Percentiles rank a stretch among this genome's conserved stretches.
These are phyloP conservation scores for Brachionus plicatilis DNA, from an alignment of 1,140 invertebrate species.

Conservation along the genomic window DNA sequence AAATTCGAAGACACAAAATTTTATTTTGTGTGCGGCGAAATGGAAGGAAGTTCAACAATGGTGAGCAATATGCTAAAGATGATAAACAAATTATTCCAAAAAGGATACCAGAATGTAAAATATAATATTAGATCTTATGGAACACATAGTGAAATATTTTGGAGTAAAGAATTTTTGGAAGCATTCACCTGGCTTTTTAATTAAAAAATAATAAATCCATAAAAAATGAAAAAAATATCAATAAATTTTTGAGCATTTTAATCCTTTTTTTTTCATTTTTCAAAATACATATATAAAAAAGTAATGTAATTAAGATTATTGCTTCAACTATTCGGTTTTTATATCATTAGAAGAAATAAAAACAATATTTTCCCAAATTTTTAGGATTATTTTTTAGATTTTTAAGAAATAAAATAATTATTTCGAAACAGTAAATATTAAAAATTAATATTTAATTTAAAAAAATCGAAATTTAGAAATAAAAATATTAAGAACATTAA, in stretches of 20 bases:
- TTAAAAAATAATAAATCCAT: neutral
- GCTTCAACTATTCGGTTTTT: too few relatives aligned
- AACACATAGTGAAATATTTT: conserved; percentile 26
- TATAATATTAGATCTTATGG: neutral
- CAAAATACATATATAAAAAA: too few relatives aligned
- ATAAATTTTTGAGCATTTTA: neutral
- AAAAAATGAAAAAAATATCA: neutral
- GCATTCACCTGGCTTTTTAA: conserved; percentile 1
- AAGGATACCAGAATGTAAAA: neutral
- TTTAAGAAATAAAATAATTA: too few relatives aligned
- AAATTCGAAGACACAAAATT: neutral
- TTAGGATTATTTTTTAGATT: too few relatives aligned
- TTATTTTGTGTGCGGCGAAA: conserved; percentile 29
- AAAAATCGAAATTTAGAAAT: too few relatives aligned
- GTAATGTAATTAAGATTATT: too few relatives aligned
- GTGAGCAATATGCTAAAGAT: conserved; percentile 18
- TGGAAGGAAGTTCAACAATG: neutral
- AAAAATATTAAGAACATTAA: too few relatives aligned
- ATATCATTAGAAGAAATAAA: too few relatives aligned
- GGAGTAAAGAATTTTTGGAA: conserved; percentile 22
- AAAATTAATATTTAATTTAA: too few relatives aligned
- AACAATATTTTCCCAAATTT: too few relatives aligned
- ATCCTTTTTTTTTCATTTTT: neutral
- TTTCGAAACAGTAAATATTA: too few relatives aligned
- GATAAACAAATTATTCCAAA: neutral